A percentile compares a stretch with the other conserved stretches of the same genome.
Conservation (phyloP, 2,888 invertebrate species). For the Polyommatus icarus region DNA sequence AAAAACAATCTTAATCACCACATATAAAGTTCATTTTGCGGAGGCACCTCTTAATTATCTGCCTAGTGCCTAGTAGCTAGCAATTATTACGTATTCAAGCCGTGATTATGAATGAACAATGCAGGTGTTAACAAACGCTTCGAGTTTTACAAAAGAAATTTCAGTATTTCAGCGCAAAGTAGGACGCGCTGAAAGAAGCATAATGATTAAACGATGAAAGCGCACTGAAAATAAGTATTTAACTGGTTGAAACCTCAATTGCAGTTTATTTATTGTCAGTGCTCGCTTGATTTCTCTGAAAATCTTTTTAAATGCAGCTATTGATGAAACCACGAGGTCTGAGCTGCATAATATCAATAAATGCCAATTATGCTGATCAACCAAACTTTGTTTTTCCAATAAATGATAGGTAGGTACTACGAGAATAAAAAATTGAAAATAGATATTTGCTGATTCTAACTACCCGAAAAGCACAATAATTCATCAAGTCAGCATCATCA, state of each 20-base stretch:
- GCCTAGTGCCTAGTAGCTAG: not conserved
- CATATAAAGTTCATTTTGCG: not conserved
- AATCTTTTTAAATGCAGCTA: not conserved
- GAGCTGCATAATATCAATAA: too few species aligned
- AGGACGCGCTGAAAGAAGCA: conserved; percentile 21
- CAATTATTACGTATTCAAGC: conserved; percentile 28
- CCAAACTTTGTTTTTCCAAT: too few species aligned
- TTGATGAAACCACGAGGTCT: too few species aligned
- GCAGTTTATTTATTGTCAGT: not conserved
- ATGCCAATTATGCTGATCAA: too few species aligned
- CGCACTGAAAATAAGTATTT: not conserved
- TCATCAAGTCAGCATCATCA: too few species aligned
- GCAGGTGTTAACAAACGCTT: conserved; percentile 19
- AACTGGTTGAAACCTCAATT: not conserved
- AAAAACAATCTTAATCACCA: not conserved
- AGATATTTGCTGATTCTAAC: too few species aligned
- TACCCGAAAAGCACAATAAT: too few species aligned
- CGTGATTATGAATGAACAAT: conserved; percentile 28
- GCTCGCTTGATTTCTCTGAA: not conserved
- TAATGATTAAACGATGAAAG: conserved; percentile 24
- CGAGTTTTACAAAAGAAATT: not conserved
- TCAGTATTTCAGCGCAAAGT: conserved; percentile 18
- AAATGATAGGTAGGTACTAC: too few species aligned
- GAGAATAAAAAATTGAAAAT: too few species aligned
- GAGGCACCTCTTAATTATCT: not conserved